Evolutionary conservation across 1,140 invertebrate species (phyloP), one percentile per base, ranked within the genome.

Genomic region (Panulirus ornatus): DNA sequence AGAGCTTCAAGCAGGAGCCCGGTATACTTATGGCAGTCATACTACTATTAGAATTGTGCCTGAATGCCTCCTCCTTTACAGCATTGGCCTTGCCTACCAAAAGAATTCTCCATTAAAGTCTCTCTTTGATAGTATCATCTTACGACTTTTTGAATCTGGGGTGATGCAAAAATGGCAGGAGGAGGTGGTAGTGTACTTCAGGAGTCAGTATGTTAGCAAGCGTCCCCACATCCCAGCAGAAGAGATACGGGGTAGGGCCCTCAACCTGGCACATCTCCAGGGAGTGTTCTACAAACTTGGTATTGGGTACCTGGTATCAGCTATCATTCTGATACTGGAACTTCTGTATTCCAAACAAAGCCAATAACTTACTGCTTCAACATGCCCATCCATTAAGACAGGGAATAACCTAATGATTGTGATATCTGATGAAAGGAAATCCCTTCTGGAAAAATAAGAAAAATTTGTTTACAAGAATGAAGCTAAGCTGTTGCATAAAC

Each of bases 81-180:
- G 85, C 44, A 89, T 92, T 8, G 92, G 84, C 27, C 66, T 92
- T n/a, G 91, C 81, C 36, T 91, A 91, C 40, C 92, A 92, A 44
- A 91, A 92, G 79, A 91, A 92, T 63, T 92, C 92, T 30, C 88
- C 90, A 11, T 86, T 92, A 34, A 88, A 82, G 51, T 30, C 70
- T 14, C 63, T 75, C 47, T 86, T 92, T n/a, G 73, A 85, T 30
- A 73, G 47, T 19, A 66, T 89, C 0, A 88, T 91, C n/a, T 63
- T 88, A 34, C 92, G 73, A 14, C 19, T 92, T 42, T 79, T 92
- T 16, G 92, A 92, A 73, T 84, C 84, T 27, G 92, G 92, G 0
- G 47, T 92, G 6, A 54, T 86, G 1, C 51, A 73, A 3, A 85
- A 71, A 63, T 90, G 91, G 91, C 84, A 85, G 42, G 27, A 73